A percentile compares a stretch with the other conserved stretches of the same genome.
phyloP scores from a whole-genome alignment of 2,113 vertebrate genomes.

The Microcebus lehilahytsara region DNA sequence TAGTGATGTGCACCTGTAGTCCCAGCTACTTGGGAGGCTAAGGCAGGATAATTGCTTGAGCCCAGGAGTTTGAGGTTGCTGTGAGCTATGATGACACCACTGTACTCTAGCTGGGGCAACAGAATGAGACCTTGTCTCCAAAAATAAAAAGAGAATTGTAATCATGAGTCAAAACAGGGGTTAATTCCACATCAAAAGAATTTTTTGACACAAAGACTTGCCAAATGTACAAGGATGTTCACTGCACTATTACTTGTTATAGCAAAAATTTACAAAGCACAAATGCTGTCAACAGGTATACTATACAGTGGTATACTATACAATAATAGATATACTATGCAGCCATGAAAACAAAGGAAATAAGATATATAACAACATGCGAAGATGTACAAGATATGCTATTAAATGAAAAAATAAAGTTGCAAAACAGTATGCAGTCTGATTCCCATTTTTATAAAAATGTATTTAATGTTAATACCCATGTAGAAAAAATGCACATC shows the following conservation, averaged over 20 bases:
- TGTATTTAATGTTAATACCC: not conserved
- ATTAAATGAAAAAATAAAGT: conserved; percentile 43
- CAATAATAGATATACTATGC: not conserved
- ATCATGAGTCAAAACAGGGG: not conserved
- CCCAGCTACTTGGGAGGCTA: no score
- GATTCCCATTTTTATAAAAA: conserved; percentile 41
- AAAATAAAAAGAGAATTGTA: no score
- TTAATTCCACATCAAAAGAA: not conserved
- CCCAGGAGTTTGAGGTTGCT: no score
- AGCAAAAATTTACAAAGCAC: conserved; percentile 21
- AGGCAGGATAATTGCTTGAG: no score
- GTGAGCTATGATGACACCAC: no score
- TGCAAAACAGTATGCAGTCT: not conserved
- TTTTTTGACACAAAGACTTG: not conserved
- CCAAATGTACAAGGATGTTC: not conserved
- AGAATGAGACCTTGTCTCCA: no score
- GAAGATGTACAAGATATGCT: not conserved
- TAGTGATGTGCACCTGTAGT: no score
- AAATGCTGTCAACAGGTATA: not conserved
- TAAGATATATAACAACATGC: not conserved
- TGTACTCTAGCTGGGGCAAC: no score
- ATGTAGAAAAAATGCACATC: not conserved
- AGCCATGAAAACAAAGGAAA: conserved; percentile 6
- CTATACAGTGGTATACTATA: not conserved
- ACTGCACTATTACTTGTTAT: not conserved